These are phyloP conservation scores for Pelvicachromis taeniatus DNA, from an alignment of 2,113 vertebrate genomes.

Conservation along the genomic window DNA sequence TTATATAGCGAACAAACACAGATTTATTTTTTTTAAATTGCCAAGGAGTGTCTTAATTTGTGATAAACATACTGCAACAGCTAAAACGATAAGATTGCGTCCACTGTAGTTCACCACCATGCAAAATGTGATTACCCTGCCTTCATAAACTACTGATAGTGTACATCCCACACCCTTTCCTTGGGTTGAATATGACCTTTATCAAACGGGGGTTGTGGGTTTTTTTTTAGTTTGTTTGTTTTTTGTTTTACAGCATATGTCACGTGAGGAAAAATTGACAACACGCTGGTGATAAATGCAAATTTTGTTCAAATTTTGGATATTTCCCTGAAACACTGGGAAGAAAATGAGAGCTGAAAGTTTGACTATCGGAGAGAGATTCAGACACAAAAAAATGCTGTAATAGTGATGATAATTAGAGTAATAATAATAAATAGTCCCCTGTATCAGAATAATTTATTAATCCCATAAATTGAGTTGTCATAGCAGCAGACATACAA, in stretches of 20 bases:
- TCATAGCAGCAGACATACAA: too few species aligned
- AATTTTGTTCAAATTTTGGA: background rate
- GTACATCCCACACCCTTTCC: background rate
- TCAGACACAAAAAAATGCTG: background rate
- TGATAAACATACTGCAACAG: background rate
- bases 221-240: background rate
- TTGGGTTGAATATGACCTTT: background rate
- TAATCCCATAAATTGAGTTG: too few species aligned
- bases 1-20: background rate
- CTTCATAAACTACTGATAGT: background rate
- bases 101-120: background rate
- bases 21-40: background rate
- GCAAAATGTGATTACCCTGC: background rate
- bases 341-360: background rate
- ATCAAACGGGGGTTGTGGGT: background rate
- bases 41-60: conserved; percentile 7
- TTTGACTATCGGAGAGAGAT: background rate
- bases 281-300: background rate
- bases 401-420: background rate
- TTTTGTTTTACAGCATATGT: background rate
- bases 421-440: background rate
- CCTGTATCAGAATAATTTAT: too few species aligned
- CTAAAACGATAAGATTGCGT: background rate
- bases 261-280: background rate
- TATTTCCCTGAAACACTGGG: background rate